Conservation (phyloP, 2,113 vertebrate species). For the Elgaria multicarinata region DNA sequence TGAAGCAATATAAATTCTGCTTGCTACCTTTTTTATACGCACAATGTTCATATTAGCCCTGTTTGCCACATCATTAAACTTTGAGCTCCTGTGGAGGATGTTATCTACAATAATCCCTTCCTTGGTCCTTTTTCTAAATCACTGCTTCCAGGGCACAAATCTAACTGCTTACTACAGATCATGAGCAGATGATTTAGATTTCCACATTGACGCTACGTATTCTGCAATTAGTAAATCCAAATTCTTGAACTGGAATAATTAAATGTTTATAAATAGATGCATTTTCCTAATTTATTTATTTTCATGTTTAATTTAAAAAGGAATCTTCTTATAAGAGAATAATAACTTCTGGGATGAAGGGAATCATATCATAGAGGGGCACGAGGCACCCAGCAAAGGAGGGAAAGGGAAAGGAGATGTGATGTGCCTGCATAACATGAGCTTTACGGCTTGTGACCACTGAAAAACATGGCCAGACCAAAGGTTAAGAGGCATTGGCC, state of each 20-base stretch:
- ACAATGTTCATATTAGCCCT: slow-evolving; percentile 9
- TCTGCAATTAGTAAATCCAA: neutral
- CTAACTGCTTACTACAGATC: neutral
- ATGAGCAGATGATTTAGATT: slow-evolving; percentile 6
- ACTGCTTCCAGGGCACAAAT: slow-evolving; percentile 4
- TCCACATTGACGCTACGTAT: neutral
- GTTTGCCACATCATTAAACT: slow-evolving; percentile 25
- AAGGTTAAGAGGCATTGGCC: neutral
- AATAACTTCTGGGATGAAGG: neutral
- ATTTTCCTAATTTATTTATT: neutral
- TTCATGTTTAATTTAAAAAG: neutral
- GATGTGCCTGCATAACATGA: neutral
- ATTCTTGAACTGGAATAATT: neutral
- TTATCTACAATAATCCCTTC: slow-evolving; percentile 15
- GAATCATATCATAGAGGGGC: neutral
- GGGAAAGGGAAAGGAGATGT: neutral
- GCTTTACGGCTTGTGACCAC: neutral
- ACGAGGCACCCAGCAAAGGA: neutral
- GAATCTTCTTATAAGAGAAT: neutral
- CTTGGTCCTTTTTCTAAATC: slow-evolving; percentile 25
- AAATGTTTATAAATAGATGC: neutral
- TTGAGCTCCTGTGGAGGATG: slow-evolving; percentile 14
- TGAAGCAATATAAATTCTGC: slow-evolving; percentile 18
- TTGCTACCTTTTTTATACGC: neutral
- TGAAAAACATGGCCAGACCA: neutral